Conservation (phyloP, 2,797 vertebrate species). For the Danio kyathit region DNA sequence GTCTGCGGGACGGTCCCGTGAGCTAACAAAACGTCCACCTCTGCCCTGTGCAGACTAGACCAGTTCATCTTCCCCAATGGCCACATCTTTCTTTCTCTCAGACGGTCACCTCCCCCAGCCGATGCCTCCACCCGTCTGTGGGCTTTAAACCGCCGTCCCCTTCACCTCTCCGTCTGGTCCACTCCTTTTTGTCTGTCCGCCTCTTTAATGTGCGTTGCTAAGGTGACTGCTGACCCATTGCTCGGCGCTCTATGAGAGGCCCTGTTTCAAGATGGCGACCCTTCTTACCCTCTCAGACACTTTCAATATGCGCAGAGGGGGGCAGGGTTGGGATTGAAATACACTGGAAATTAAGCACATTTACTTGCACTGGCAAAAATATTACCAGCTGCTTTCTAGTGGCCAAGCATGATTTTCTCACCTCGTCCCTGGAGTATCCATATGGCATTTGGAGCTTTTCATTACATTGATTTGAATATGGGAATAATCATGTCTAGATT, state of each 20-base stretch:
- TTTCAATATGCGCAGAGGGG: slow-evolving; percentile 32
- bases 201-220: slow-evolving; percentile 49
- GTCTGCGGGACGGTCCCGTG: slow-evolving; percentile 18
- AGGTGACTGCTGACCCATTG: slow-evolving; percentile 54
- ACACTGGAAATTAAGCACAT: slow-evolving; percentile 33
- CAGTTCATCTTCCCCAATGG: slow-evolving; percentile 36
- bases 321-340: slow-evolving; percentile 1
- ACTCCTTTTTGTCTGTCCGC: slow-evolving; percentile 47
- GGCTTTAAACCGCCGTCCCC: slow-evolving; percentile 32
- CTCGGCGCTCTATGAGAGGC: slow-evolving; percentile 33
- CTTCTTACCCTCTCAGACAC: slow-evolving; percentile 33
- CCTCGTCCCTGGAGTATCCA: slow-evolving; percentile 28
- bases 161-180: slow-evolving; percentile 43
- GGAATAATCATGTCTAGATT: slow-evolving; percentile 41
- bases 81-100: slow-evolving; percentile 29
- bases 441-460: slow-evolving; percentile 28
- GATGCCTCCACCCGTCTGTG: not conserved
- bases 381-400: slow-evolving; percentile 25
- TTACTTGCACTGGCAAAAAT: slow-evolving; percentile 18
- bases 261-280: slow-evolving; percentile 43
- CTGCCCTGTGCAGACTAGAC: slow-evolving; percentile 24
- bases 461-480: slow-evolving; percentile 36
- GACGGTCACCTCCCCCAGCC: slow-evolving; percentile 34
- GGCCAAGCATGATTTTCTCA: slow-evolving; percentile 6
- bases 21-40: slow-evolving; percentile 38